Evolutionary conservation across 2,113 vertebrate species (phyloP).

Genomic region (Psettodes erumei): DNA sequence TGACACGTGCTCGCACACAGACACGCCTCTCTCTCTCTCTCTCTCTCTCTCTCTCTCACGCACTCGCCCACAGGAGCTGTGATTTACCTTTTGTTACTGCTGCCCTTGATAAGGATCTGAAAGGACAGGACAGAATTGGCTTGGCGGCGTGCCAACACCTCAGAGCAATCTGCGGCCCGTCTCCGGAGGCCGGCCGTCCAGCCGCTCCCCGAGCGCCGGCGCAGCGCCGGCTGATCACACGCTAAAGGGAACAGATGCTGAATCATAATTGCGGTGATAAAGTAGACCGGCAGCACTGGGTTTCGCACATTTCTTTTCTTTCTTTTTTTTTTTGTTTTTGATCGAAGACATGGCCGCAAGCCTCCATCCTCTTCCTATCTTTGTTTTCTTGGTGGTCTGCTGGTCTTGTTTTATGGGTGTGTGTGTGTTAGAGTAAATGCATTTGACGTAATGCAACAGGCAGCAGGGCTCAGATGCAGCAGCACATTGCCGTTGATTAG

Average conservation of each 20-base stretch:
- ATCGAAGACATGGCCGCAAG: background rate
- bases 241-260: conserved; percentile 74
- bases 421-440: conserved; percentile 5
- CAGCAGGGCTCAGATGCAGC: conserved; percentile 53
- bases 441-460: conserved; percentile 41
- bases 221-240: conserved; percentile 46
- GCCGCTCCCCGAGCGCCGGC: conserved; percentile 30
- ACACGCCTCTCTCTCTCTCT: background rate
- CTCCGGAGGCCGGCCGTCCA: conserved; percentile 52
- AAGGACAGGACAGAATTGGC: conserved; percentile 73
- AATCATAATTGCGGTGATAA: conserved; percentile 72
- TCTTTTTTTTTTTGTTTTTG: background rate
- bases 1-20: background rate
- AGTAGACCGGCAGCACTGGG: conserved; percentile 37
- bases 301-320: conserved; percentile 34
- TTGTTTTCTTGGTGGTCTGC: conserved; percentile 30
- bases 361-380: conserved; percentile 47
- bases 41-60: conserved; percentile 20
- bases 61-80: conserved; percentile 46
- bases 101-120: conserved; percentile 76
- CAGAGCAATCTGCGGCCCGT: conserved; percentile 64
- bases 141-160: conserved; percentile 73
- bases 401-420: background rate
- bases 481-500: conserved; percentile 66
- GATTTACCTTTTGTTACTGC: conserved; percentile 70